Conservation (phyloP, 2,797 vertebrate genomes). For the Clarias fuscus region DNA sequence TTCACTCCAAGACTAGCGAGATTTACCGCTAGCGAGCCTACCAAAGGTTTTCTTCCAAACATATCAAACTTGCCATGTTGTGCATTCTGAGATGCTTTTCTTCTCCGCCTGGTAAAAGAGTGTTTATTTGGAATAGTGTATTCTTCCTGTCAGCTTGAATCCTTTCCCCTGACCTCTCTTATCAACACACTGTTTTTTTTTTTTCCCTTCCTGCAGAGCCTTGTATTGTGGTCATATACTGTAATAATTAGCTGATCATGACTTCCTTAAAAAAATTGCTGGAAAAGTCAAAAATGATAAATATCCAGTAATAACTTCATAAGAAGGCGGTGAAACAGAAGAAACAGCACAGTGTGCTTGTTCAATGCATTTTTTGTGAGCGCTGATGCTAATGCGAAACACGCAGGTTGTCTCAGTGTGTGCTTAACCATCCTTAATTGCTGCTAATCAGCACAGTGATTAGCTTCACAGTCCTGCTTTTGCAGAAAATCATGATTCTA, state of each 20-base stretch:
- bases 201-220: background rate
- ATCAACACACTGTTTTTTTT: background rate
- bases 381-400: background rate
- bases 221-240: background rate
- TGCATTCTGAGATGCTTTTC: background rate
- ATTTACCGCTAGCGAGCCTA: no score
- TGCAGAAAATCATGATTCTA: background rate
- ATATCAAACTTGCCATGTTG: background rate
- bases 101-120: background rate
- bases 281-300: background rate
- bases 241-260: background rate
- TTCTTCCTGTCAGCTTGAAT: background rate
- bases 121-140: background rate
- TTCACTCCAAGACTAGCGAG: no score
- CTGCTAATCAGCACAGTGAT: slow-evolving; percentile 15
- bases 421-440: slow-evolving; percentile 16
- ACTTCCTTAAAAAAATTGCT: no score
- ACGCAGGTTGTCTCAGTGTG: background rate
- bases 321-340: background rate
- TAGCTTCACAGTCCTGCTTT: background rate
- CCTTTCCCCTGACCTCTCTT: background rate
- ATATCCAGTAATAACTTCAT: background rate
- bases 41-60: background rate
- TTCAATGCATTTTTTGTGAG: background rate
- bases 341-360: background rate